Evolutionary conservation across 2,797 vertebrate genomes (phyloP).

Genomic region (Emydoidea blandingii): DNA sequence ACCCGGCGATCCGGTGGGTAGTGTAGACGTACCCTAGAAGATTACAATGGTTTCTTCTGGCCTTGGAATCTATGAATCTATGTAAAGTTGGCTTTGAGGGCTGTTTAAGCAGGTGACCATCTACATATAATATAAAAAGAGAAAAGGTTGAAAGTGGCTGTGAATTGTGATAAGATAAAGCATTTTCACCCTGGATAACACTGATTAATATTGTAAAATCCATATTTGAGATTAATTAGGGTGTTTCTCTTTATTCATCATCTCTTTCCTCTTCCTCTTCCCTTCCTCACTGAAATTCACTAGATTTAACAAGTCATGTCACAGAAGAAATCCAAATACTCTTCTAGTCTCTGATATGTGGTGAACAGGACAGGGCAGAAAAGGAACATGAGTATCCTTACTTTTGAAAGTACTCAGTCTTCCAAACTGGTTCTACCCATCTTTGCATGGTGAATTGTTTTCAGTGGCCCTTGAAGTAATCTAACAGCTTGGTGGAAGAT

Average conservation of each 20-base stretch:
- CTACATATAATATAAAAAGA: background rate
- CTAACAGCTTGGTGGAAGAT: too few relatives aligned
- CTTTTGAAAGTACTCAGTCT: background rate
- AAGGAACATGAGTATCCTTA: background rate
- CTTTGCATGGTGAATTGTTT: too few relatives aligned
- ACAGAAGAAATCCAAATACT: background rate
- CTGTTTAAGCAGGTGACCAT: background rate
- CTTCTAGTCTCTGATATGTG: background rate
- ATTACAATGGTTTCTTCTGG: too few relatives aligned
- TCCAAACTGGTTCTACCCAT: background rate
- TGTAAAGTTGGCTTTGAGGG: background rate
- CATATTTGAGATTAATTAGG: background rate
- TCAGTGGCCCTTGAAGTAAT: too few relatives aligned
- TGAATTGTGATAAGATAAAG: background rate
- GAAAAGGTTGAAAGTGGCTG: background rate
- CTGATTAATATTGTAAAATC: background rate
- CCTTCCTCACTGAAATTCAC: background rate
- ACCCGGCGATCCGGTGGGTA: too few relatives aligned
- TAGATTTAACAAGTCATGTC: background rate
- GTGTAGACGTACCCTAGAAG: too few relatives aligned
- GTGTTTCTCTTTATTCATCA: accelerated
- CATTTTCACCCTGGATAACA: background rate
- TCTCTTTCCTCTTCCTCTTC: background rate
- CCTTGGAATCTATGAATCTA: too few relatives aligned
- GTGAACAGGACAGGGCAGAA: conserved; percentile 15